These are phyloP conservation scores for Schlechtendalia chinensis DNA, from an alignment of 1,140 invertebrate genomes.

Conservation along the genomic window DNA sequence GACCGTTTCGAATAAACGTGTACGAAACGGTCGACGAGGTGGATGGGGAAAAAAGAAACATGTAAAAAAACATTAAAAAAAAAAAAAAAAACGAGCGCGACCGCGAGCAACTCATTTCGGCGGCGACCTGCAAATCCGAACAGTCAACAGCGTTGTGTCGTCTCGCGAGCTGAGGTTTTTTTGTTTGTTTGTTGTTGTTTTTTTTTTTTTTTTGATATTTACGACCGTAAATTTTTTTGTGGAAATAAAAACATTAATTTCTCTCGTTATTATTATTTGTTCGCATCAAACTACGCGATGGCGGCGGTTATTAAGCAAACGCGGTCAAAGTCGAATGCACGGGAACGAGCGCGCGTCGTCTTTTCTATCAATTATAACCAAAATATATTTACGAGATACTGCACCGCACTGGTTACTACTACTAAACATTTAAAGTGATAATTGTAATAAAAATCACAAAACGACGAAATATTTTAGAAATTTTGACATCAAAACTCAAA, in stretches of 20 bases:
- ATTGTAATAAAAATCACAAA: no score
- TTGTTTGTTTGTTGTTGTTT: no score
- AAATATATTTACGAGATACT: no score
- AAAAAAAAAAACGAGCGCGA: not conserved
- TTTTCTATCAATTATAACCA: no score
- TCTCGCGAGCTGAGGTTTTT: not conserved
- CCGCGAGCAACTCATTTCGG: not conserved
- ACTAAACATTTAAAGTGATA: no score
- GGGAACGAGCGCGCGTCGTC: no score
- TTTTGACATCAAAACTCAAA: no score
- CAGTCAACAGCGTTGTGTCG: not conserved
- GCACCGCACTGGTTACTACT: no score
- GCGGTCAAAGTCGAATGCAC: not conserved
- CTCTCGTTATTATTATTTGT: not conserved
- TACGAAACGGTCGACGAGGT: no score
- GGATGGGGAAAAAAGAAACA: no score
- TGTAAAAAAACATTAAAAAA: no score
- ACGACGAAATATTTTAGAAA: no score
- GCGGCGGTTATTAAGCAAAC: not conserved
- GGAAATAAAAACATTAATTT: not conserved
- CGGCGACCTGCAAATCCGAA: not conserved
- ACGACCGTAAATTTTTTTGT: conserved; percentile 5
- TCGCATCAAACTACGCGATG: not conserved
- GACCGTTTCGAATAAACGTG: not conserved
- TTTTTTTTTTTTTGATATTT: not conserved